These are phyloP conservation scores for Drosophila azteca DNA, from an alignment of 1,140 invertebrate species.

Conservation along the genomic window DNA sequence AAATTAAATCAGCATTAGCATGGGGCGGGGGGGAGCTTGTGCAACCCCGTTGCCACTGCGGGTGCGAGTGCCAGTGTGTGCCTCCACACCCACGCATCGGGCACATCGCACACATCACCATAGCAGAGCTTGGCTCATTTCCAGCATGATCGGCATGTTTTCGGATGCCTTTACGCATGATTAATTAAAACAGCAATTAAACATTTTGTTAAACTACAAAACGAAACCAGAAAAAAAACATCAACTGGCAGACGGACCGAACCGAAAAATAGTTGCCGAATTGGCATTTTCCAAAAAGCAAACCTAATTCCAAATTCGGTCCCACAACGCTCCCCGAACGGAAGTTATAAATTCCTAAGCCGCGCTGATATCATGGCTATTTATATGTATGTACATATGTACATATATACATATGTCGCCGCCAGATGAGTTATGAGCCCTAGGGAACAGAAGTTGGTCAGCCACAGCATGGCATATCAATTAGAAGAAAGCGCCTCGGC, in stretches of 20 bases:
- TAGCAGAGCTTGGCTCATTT: conserved; percentile 47
- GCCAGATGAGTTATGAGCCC: conserved; percentile 53
- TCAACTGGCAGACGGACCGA: conserved; percentile 2
- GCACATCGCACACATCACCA: conserved; percentile 14
- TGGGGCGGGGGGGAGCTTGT: conserved; percentile 29
- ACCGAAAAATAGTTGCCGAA: conserved; percentile 58
- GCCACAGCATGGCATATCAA: conserved; percentile 63
- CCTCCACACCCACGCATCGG: conserved; percentile 10
- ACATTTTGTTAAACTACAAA: conserved; percentile 61
- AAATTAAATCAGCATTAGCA: conserved; percentile 4
- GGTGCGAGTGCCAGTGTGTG: neutral
- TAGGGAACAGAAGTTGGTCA: conserved; percentile 48
- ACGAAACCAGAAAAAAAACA: conserved; percentile 7
- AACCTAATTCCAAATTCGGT: conserved; percentile 15
- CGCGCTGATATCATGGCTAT: conserved; percentile 69
- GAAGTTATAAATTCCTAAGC: conserved; percentile 70
- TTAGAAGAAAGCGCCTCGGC: conserved; percentile 70
- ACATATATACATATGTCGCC: conserved; percentile 12
- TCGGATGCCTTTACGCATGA: conserved; percentile 60
- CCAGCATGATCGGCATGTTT: conserved; percentile 44
- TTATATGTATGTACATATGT: conserved; percentile 29
- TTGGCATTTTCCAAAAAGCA: conserved; percentile 45
- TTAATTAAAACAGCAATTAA: conserved; percentile 75
- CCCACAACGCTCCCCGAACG: conserved; percentile 39
- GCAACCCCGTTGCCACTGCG: conserved; percentile 15